Evolutionary conservation across 2,888 invertebrate species (phyloP), one percentile per base, ranked within the genome.

Genomic region (Drosophila testacea): DNA sequence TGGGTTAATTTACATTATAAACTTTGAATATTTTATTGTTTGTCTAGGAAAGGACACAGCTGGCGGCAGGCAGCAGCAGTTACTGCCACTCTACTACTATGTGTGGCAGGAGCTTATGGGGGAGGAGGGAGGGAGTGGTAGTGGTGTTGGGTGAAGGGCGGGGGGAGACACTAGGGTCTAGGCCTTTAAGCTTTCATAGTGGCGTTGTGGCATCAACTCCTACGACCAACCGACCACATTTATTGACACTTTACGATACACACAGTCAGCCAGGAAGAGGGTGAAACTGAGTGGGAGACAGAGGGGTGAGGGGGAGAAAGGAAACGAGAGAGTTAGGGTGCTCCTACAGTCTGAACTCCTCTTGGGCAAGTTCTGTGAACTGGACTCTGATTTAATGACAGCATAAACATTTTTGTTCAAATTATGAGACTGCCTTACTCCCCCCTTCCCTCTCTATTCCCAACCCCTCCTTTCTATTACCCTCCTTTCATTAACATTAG

Each of bases 1-100:
- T 83, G 88, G 88, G 88, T 84, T 88, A 88, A 88, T 84, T 84
- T 84, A 88, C 88, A 84, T 84, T 88, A 84, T 84, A 84, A 84
- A 84, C 84, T 84, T 84, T 84, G 84, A 84, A 84, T 84, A 84
- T 88, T 84, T 84, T 84, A 84, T 84, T 84, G 83, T 88, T 86
- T 83, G 81, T 71, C 80, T 72, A 65, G 83, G 75, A 72, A 80
- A 78, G 83, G 84, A 88, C 78, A 85, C 78, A 78, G 78, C 80
- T 78, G 78, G 68, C 72, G 63, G 76, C 64, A 42, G 32, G 22
- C 42, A 41, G 46, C 50, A 66, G 27, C 47, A 41, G 52, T 48
- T 28, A 38, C 32, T 46, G 46, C 46, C 44, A 10, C 46, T 28
- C n/a, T 7, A 22, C 11, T 11, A 32, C 27, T 6, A n/a, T 13